Evolutionary conservation across 2,888 invertebrate species (phyloP).

Genomic region (Sesamia inferens): DNA sequence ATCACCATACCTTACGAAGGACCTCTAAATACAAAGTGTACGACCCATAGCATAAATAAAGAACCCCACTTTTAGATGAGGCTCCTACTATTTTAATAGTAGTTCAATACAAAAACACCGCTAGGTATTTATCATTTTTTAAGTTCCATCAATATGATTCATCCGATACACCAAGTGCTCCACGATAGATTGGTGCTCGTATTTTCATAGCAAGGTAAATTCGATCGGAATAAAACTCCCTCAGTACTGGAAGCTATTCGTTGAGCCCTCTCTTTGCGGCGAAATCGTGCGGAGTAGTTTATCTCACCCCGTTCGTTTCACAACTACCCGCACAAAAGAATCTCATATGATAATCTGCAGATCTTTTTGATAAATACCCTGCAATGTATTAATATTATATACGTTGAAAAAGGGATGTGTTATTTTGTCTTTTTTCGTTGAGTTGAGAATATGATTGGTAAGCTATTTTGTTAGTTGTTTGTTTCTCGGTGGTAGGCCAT

Average conservation of each 20-base stretch:
- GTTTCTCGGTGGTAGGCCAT: no score
- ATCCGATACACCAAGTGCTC: slow-evolving; percentile 63
- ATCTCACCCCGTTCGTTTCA: slow-evolving; percentile 81
- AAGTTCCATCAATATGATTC: slow-evolving; percentile 61
- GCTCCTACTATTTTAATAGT: neutral
- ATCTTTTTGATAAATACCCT: slow-evolving; percentile 72
- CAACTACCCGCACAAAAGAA: slow-evolving; percentile 78
- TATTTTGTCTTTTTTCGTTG: slow-evolving; percentile 27
- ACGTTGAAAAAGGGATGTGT: slow-evolving; percentile 6
- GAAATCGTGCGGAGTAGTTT: slow-evolving; percentile 87
- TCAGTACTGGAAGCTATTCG: slow-evolving; percentile 73
- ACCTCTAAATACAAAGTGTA: slow-evolving; percentile 1
- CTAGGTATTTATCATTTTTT: slow-evolving; percentile 51
- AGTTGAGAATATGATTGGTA: neutral
- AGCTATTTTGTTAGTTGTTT: neutral
- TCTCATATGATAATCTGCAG: slow-evolving; percentile 84
- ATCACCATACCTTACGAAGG: neutral
- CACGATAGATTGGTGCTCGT: slow-evolving; percentile 67
- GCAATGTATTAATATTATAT: slow-evolving; percentile 57
- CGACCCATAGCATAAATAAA: slow-evolving; percentile 7
- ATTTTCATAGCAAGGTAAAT: slow-evolving; percentile 82
- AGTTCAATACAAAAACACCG: slow-evolving; percentile 6
- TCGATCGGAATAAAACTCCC: slow-evolving; percentile 86
- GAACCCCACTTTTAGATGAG: neutral
- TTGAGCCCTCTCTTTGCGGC: slow-evolving; percentile 88